phyloP scores from a whole-genome alignment of 2,113 vertebrate species.

The Ammodytes marinus region DNA sequence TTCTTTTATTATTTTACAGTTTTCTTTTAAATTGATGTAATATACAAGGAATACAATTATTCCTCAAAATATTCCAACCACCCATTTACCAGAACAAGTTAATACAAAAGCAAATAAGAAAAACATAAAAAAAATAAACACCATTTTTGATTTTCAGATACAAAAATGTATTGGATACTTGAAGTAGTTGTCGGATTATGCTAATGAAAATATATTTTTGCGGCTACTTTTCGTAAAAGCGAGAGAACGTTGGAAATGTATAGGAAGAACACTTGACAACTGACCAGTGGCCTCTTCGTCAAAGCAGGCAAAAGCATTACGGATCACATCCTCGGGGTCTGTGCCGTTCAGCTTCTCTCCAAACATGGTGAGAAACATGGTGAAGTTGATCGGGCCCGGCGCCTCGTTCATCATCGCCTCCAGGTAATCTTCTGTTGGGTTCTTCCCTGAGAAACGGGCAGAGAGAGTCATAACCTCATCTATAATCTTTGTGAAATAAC shows the following conservation, averaged over 20 bases:
- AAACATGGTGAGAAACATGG: conserved; percentile 98
- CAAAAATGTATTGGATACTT: not conserved
- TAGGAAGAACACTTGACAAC: not conserved
- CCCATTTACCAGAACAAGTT: not conserved
- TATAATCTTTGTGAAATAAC: not conserved
- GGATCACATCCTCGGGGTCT: conserved; percentile 92
- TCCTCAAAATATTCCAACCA: not conserved
- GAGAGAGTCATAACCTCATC: not conserved
- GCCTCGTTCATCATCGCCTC: conserved; percentile 97
- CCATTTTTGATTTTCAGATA: not conserved
- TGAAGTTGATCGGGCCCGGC: conserved; percentile 95
- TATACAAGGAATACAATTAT: not conserved
- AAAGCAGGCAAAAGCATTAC: conserved; percentile 95
- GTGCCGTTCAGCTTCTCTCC: conserved; percentile 92
- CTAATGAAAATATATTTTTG: not conserved
- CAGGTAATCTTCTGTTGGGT: conserved; percentile 93
- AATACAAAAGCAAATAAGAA: not conserved
- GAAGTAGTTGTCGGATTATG: not conserved
- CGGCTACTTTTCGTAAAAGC: not conserved
- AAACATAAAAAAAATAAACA: too few relatives aligned
- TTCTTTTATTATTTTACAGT: not conserved
- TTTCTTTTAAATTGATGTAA: not conserved
- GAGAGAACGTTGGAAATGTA: not conserved
- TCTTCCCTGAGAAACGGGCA: conserved; percentile 86
- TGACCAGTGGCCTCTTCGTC: conserved; percentile 94